Percentiles rank a stretch among this genome's conserved stretches.
Evolutionary conservation across 2,113 vertebrate species (phyloP).

Genomic region (Stegostoma tigrinum): DNA sequence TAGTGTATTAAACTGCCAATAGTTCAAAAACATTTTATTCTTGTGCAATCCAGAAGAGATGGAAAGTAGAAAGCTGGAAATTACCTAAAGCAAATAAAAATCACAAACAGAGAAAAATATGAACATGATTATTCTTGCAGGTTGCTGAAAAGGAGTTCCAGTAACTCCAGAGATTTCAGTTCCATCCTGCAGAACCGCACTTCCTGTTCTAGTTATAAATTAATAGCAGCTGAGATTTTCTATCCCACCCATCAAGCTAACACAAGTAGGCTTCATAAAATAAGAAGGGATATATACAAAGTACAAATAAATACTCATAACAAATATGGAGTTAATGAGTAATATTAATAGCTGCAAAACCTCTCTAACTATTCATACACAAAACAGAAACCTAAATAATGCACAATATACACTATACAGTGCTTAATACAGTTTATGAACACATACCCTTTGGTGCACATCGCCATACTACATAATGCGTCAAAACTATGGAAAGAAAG

Average conservation of each 20-base stretch:
- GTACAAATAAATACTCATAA: not conserved
- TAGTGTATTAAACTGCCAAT: not conserved
- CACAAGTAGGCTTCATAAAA: not conserved
- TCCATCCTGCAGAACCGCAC: not conserved
- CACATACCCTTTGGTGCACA: not conserved
- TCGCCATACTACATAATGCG: not conserved
- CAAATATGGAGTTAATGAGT: not conserved
- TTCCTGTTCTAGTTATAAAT: conserved; percentile 13
- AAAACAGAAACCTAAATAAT: not conserved
- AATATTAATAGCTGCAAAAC: not conserved
- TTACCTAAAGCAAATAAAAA: not conserved
- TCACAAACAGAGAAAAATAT: not conserved
- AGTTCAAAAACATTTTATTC: not conserved
- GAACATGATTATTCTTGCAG: not conserved
- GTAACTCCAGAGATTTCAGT: not conserved
- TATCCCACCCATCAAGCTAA: not conserved
- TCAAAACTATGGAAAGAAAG: not conserved
- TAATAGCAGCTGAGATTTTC: not conserved
- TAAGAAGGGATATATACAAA: not conserved
- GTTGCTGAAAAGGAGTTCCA: not conserved
- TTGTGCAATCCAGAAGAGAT: not conserved
- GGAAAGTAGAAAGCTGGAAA: not conserved
- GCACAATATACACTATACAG: not conserved
- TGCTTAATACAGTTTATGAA: not conserved
- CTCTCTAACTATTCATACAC: not conserved